These are phyloP conservation scores for Anthonomus grandis DNA, from an alignment of 1,140 invertebrate genomes.

Conservation along the genomic window DNA sequence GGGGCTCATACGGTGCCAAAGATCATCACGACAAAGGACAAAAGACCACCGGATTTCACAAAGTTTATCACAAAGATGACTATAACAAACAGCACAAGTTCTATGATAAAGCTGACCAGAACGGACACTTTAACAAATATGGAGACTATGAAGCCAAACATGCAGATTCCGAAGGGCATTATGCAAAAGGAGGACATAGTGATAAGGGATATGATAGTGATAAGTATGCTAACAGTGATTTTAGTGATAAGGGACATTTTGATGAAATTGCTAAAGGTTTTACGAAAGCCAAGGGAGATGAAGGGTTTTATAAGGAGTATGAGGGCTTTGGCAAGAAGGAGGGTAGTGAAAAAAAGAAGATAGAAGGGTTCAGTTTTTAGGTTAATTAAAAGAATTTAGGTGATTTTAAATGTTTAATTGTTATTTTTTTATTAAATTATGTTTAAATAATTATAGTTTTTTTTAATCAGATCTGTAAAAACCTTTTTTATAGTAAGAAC, in stretches of 20 bases:
- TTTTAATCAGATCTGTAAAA: too few relatives aligned
- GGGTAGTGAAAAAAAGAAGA: slow-evolving; percentile 13
- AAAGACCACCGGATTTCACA: slow-evolving; percentile 67
- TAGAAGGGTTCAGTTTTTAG: slow-evolving; percentile 18
- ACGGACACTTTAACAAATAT: slow-evolving; percentile 59
- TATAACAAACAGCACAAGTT: slow-evolving; percentile 71
- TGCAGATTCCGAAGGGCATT: slow-evolving; percentile 48
- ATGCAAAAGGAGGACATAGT: slow-evolving; percentile 49
- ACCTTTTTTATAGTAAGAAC: too few relatives aligned
- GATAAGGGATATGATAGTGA: slow-evolving; percentile 24
- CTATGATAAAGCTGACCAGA: slow-evolving; percentile 66
- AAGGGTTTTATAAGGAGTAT: slow-evolving; percentile 27
- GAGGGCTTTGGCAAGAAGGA: slow-evolving; percentile 23
- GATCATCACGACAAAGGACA: slow-evolving; percentile 62
- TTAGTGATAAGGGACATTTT: slow-evolving; percentile 28
- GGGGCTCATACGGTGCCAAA: slow-evolving; percentile 48
- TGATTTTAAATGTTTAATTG: too few relatives aligned
- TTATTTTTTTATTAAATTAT: too few relatives aligned
- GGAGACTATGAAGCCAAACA: slow-evolving; percentile 51
- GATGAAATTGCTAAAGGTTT: slow-evolving; percentile 22
- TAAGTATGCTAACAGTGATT: slow-evolving; percentile 26
- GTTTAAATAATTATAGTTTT: too few relatives aligned
- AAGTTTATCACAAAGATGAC: slow-evolving; percentile 70
- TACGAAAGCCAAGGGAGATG: slow-evolving; percentile 19
- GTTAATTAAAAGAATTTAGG: too few relatives aligned